A percentile compares a stretch with the other conserved stretches of the same genome.
These are phyloP conservation scores for Taurulus bubalis DNA, from an alignment of 2,113 vertebrate genomes.

Conservation along the genomic window DNA sequence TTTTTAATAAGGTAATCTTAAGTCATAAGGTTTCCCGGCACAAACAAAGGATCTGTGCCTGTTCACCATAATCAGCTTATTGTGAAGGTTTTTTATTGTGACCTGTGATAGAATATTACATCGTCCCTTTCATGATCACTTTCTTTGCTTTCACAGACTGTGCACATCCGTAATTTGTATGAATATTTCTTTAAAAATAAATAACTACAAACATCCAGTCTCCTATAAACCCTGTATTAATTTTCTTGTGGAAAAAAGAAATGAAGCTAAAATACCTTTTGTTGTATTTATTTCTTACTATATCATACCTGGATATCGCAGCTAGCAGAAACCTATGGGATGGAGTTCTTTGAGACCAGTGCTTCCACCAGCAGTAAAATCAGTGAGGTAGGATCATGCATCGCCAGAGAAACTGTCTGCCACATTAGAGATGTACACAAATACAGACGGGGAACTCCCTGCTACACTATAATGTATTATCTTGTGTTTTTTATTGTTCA, in stretches of 20 bases:
- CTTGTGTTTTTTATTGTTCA: not conserved
- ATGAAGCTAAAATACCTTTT: not conserved
- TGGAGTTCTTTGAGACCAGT: constrained; percentile 98
- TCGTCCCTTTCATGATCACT: not conserved
- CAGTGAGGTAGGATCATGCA: constrained; percentile 84
- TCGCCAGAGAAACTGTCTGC: not conserved
- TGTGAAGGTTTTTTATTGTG: too few relatives aligned
- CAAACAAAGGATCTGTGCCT: too few relatives aligned
- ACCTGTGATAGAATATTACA: too few relatives aligned
- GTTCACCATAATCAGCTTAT: too few relatives aligned
- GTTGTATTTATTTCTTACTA: not conserved
- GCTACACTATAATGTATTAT: not conserved
- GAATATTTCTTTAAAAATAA: not conserved
- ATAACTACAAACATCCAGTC: not conserved
- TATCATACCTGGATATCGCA: constrained; percentile 60
- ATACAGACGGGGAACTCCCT: not conserved
- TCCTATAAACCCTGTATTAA: not conserved
- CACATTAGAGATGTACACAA: not conserved
- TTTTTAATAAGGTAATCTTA: too few relatives aligned
- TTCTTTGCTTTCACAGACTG: not conserved
- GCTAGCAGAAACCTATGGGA: constrained; percentile 93
- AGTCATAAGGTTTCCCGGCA: too few relatives aligned
- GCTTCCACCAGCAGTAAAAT: constrained; percentile 93
- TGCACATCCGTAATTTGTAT: not conserved
- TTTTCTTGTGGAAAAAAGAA: not conserved